phyloP scores from a whole-genome alignment of 1,140 invertebrate genomes.

The Drosophila hydei region DNA sequence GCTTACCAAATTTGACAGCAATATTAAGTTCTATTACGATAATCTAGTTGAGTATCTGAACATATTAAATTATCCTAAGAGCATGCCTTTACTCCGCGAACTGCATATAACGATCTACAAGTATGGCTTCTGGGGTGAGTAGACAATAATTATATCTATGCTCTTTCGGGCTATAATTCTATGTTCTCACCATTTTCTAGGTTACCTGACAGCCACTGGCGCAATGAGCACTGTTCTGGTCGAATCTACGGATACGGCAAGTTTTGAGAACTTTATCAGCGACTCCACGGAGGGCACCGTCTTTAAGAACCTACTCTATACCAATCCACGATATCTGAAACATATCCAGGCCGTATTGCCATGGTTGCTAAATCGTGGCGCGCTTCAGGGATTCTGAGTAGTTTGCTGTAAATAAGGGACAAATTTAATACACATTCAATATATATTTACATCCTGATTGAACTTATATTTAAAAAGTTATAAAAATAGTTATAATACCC shows the following conservation, averaged over 20 bases:
- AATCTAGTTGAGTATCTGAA: slow-evolving; percentile 59
- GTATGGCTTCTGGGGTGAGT: slow-evolving; percentile 60
- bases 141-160: neutral
- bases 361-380: slow-evolving; percentile 41
- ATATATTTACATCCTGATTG: too few relatives aligned
- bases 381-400: neutral
- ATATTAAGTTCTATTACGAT: slow-evolving; percentile 69
- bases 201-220: slow-evolving; percentile 57
- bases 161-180: neutral
- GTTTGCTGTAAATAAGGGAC: neutral
- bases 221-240: slow-evolving; percentile 70
- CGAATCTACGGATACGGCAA: slow-evolving; percentile 64
- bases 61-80: slow-evolving; percentile 59
- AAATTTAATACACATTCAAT: too few relatives aligned
- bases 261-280: slow-evolving; percentile 65
- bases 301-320: slow-evolving; percentile 67
- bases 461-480: too few relatives aligned
- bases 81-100: slow-evolving; percentile 52
- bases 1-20: slow-evolving; percentile 68
- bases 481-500: too few relatives aligned
- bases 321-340: slow-evolving; percentile 61
- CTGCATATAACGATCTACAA: slow-evolving; percentile 55
- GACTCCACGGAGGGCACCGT: slow-evolving; percentile 48
- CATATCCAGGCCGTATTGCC: slow-evolving; percentile 60
- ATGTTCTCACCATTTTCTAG: slow-evolving; percentile 17